These are phyloP conservation scores for Aphidius gifuensis DNA, from an alignment of 1,140 invertebrate species.

Conservation along the genomic window DNA sequence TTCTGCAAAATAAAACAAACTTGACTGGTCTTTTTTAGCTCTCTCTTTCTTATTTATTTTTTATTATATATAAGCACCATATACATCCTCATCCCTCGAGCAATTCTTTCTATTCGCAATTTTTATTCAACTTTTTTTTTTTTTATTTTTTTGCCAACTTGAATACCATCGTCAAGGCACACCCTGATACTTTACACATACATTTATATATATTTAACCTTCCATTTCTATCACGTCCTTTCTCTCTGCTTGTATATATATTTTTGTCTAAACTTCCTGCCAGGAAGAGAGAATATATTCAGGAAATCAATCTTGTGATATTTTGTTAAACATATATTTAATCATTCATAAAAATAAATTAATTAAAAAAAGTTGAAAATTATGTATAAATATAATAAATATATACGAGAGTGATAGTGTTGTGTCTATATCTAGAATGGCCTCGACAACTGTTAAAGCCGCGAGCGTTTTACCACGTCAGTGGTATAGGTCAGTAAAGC, in stretches of 20 bases:
- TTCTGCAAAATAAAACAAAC: conserved; percentile 40
- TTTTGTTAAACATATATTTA: neutral
- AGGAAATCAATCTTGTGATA: conserved; percentile 19
- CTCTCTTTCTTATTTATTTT: conserved; percentile 10
- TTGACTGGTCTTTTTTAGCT: neutral
- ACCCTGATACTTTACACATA: neutral
- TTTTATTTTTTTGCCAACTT: neutral
- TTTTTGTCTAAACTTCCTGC: conserved; percentile 41
- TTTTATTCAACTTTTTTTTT: neutral
- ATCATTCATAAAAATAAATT: neutral
- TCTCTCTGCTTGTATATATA: neutral
- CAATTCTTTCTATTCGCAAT: conserved; percentile 16
- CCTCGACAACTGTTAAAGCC: too few relatives aligned
- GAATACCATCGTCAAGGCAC: neutral
- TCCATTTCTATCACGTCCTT: conserved; percentile 34
- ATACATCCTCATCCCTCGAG: conserved; percentile 3
- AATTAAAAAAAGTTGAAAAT: too few relatives aligned
- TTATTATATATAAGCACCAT: neutral
- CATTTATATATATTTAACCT: conserved; percentile 25
- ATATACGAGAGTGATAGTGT: too few relatives aligned
- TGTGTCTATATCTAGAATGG: too few relatives aligned
- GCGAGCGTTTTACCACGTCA: neutral
- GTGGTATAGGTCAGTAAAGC: conserved; percentile 54
- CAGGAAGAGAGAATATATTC: conserved; percentile 28
- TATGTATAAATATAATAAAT: too few relatives aligned